Evolutionary conservation across 2,888 invertebrate genomes (phyloP).

Genomic region (Nomada flava): DNA sequence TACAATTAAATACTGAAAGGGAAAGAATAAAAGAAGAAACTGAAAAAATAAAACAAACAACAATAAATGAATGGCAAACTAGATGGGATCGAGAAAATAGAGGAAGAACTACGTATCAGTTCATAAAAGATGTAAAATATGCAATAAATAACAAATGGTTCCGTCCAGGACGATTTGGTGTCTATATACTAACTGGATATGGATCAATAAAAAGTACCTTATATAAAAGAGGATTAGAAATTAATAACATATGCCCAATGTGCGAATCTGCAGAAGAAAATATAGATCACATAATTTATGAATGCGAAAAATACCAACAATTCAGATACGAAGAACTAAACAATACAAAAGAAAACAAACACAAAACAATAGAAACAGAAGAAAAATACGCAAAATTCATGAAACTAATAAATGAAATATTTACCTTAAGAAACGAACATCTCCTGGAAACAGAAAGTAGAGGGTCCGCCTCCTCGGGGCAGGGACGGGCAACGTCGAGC

Average conservation of each 20-base stretch:
- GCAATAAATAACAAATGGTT: neutral
- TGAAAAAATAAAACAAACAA: neutral
- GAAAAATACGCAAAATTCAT: neutral
- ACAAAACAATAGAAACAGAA: neutral
- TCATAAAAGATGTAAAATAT: neutral
- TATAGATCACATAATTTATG: neutral
- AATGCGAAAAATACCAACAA: neutral
- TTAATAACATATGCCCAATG: neutral
- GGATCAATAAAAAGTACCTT: neutral
- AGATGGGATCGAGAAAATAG: neutral
- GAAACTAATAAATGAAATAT: neutral
- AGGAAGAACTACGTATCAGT: constrained; percentile 11
- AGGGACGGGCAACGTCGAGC: neutral
- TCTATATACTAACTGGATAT: neutral
- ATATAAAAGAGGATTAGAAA: neutral
- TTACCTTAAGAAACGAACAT: neutral
- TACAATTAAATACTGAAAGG: neutral
- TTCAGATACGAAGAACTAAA: neutral
- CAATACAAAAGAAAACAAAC: neutral
- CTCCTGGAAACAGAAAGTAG: no score
- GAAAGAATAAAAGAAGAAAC: neutral
- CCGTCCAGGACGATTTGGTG: neutral
- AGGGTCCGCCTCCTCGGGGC: neutral
- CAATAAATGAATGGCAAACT: neutral
- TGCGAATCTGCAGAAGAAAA: neutral